Evolutionary conservation across 2,888 invertebrate species (phyloP).

Genomic region (Cheilosia vernalis): DNA sequence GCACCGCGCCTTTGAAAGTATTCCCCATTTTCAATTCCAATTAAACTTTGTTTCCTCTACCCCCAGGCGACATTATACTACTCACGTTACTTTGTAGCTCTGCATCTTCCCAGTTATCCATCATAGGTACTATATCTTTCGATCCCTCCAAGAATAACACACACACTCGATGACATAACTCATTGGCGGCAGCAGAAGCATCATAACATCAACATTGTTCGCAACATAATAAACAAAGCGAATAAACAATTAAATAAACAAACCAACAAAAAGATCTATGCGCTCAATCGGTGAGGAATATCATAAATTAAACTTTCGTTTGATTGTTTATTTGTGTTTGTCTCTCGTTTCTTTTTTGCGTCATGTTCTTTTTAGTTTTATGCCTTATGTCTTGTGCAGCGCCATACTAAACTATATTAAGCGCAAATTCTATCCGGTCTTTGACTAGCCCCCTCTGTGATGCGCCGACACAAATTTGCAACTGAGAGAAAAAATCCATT

Average conservation of each 20-base stretch:
- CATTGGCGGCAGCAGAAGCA: not conserved
- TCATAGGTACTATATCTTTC: not conserved
- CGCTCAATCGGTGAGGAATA: constrained; percentile 43
- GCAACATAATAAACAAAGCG: constrained; percentile 51
- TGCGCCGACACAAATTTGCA: constrained; percentile 20
- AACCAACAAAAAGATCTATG: constrained; percentile 7
- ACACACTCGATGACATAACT: constrained; percentile 6
- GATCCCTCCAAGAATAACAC: not conserved
- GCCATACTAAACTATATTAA: constrained; percentile 56
- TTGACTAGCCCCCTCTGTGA: not conserved
- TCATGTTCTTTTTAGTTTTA: not conserved
- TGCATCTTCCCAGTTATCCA: not conserved
- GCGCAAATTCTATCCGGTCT: constrained; percentile 40
- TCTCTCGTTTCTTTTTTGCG: constrained; percentile 3
- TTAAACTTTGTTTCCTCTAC: not conserved
- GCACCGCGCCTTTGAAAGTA: not conserved
- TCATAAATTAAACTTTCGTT: constrained; percentile 66
- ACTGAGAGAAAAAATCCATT: constrained; percentile 40
- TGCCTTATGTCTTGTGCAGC: constrained; percentile 34
- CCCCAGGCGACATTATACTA: not conserved
- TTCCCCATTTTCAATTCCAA: not conserved
- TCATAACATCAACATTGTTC: not conserved
- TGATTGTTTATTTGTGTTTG: constrained; percentile 60
- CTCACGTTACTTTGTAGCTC: not conserved
- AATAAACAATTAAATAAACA: constrained; percentile 57